Conservation (phyloP, 2,113 vertebrate genomes). For the Ranitomeya imitator region DNA sequence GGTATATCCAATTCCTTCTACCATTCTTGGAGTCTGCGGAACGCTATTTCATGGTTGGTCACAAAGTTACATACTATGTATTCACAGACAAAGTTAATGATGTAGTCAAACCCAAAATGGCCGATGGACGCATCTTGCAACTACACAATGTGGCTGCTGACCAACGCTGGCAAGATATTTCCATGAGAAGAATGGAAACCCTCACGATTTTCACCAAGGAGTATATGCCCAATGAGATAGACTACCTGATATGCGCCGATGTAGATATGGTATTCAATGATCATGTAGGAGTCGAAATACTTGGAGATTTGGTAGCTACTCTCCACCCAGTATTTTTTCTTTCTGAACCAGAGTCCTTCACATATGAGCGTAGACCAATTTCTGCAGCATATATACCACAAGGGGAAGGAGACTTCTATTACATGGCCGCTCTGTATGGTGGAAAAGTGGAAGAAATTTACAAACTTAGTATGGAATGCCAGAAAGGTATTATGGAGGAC, state of each 20-base stretch:
- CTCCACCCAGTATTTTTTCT: slow-evolving; percentile 72
- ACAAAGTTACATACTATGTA: slow-evolving; percentile 73
- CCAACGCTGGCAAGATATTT: slow-evolving; percentile 68
- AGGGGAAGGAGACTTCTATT: slow-evolving; percentile 72
- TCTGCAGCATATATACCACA: slow-evolving; percentile 68
- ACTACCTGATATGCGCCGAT: slow-evolving; percentile 75
- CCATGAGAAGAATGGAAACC: slow-evolving; percentile 66
- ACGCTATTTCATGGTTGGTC: slow-evolving; percentile 70
- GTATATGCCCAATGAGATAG: slow-evolving; percentile 62
- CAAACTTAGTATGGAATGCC: slow-evolving; percentile 66
- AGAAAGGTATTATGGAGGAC: slow-evolving; percentile 71
- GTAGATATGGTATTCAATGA: slow-evolving; percentile 73
- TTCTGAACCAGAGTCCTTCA: slow-evolving; percentile 59
- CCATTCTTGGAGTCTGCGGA: slow-evolving; percentile 73
- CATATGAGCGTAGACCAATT: slow-evolving; percentile 65
- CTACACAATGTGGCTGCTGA: slow-evolving; percentile 68
- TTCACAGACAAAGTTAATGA: slow-evolving; percentile 71
- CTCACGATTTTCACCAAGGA: slow-evolving; percentile 64
- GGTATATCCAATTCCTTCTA: slow-evolving; percentile 63
- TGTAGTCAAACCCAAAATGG: slow-evolving; percentile 64
- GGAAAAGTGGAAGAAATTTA: slow-evolving; percentile 68
- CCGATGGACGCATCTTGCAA: slow-evolving; percentile 63
- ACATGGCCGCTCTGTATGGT: slow-evolving; percentile 74
- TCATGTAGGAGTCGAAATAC: slow-evolving; percentile 71
- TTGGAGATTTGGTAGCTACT: slow-evolving; percentile 70